phyloP scores from a whole-genome alignment of 1,140 invertebrate species.

The Pantala flavescens region DNA sequence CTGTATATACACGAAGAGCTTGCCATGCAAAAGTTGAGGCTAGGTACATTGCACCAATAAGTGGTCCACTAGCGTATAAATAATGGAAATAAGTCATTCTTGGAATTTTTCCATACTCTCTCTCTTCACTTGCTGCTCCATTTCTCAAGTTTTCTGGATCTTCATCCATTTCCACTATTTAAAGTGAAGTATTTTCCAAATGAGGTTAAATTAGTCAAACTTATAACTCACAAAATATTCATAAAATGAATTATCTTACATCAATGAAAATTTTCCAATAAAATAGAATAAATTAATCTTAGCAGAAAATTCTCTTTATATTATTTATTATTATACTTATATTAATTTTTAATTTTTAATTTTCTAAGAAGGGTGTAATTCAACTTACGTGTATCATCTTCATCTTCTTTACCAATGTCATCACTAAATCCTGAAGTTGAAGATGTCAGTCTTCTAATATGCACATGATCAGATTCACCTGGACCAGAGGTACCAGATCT shows the following conservation, averaged over 20 bases:
- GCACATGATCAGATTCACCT: not conserved
- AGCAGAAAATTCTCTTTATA: no score
- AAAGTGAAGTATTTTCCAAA: conserved; percentile 10
- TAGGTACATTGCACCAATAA: conserved; percentile 42
- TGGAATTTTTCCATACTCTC: conserved; percentile 51
- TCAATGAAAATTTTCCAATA: no score
- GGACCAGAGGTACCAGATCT: not conserved
- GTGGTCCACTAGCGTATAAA: conserved; percentile 47
- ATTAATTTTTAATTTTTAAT: no score
- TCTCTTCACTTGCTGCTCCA: conserved; percentile 35
- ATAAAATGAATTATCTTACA: no score
- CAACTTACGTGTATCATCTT: conserved; percentile 32
- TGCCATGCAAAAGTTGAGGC: conserved; percentile 46
- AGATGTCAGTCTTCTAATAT: conserved; percentile 29
- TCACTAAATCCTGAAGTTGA: conserved; percentile 35
- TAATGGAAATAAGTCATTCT: conserved; percentile 51
- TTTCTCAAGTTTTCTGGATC: conserved; percentile 24
- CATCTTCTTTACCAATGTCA: conserved; percentile 32
- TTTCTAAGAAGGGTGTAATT: no score
- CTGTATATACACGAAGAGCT: conserved; percentile 45
- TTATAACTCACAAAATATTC: no score
- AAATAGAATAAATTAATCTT: no score
- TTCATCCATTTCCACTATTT: conserved; percentile 12
- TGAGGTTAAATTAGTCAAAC: conserved; percentile 20
- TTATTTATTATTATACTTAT: no score